Evolutionary conservation across 1,140 invertebrate species (phyloP).

Genomic region (Drosophila arawakana): DNA sequence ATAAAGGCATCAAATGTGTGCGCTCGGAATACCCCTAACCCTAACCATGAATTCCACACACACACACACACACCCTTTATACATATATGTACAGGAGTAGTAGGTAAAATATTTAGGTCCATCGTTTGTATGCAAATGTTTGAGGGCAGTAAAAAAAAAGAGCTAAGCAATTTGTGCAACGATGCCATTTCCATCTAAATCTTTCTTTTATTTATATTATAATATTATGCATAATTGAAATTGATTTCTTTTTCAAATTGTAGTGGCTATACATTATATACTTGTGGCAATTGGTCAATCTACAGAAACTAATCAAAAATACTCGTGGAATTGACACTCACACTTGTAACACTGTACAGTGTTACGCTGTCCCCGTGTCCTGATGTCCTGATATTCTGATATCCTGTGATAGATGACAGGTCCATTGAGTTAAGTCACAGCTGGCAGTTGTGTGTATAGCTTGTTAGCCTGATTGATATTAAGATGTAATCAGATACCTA

Average conservation of each 20-base stretch:
- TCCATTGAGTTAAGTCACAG: constrained; percentile 29
- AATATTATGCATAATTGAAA: constrained; percentile 49
- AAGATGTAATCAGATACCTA: constrained; percentile 20
- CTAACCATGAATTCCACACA: neutral
- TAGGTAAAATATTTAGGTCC: constrained; percentile 18
- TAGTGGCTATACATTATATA: neutral
- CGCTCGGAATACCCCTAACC: neutral
- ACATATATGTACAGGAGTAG: neutral
- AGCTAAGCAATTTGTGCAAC: constrained; percentile 45
- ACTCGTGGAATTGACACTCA: neutral
- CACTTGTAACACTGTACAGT: neutral
- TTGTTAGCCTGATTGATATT: constrained; percentile 60
- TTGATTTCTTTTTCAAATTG: constrained; percentile 34
- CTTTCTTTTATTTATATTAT: constrained; percentile 42
- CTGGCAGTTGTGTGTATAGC: constrained; percentile 47
- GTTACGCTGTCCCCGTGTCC: neutral
- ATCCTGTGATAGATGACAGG: constrained; percentile 51
- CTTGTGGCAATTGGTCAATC: constrained; percentile 13
- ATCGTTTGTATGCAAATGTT: constrained; percentile 52
- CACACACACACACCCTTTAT: neutral
- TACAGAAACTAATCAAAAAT: constrained; percentile 6
- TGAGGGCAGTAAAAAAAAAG: constrained; percentile 2
- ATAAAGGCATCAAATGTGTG: constrained; percentile 48
- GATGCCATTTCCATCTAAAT: constrained; percentile 47
- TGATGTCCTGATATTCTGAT: neutral